These are phyloP conservation scores for Malurus cyaneus DNA, from an alignment of 2,113 vertebrate genomes.

Conservation along the genomic window DNA sequence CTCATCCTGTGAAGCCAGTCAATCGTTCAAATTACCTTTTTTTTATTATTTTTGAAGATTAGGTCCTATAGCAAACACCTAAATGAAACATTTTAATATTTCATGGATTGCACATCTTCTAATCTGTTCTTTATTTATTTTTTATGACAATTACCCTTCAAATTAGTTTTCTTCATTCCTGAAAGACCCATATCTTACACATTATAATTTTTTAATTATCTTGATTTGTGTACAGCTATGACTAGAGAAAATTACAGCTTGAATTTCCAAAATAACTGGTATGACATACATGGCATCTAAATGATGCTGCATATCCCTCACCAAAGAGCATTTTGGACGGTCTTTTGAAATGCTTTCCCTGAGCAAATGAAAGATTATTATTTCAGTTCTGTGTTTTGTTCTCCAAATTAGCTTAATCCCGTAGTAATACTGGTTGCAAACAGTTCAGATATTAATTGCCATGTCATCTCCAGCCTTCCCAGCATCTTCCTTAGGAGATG, in stretches of 20 bases:
- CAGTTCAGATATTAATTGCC: background rate
- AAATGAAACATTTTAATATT: conserved; percentile 51
- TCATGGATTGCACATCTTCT: background rate
- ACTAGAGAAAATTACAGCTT: conserved; percentile 1
- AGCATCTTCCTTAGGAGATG: background rate
- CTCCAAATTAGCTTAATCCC: background rate
- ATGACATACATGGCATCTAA: background rate
- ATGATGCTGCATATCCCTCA: background rate
- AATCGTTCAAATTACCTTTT: background rate
- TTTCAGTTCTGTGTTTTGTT: background rate
- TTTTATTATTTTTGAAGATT: background rate
- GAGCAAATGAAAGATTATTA: background rate
- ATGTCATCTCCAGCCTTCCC: background rate
- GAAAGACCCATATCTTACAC: conserved; percentile 9
- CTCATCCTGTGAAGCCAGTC: background rate
- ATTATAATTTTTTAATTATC: conserved; percentile 50
- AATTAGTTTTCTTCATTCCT: conserved; percentile 32
- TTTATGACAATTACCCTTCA: conserved; percentile 51
- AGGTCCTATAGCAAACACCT: background rate
- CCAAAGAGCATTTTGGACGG: background rate
- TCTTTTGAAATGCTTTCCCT: background rate
- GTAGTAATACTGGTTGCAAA: background rate
- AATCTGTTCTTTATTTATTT: conserved; percentile 42
- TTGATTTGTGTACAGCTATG: conserved; percentile 18
- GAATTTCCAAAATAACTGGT: background rate